Evolutionary conservation across 2,888 invertebrate species (phyloP), one percentile per base, ranked within the genome.

Genomic region (Acleris cristana): DNA sequence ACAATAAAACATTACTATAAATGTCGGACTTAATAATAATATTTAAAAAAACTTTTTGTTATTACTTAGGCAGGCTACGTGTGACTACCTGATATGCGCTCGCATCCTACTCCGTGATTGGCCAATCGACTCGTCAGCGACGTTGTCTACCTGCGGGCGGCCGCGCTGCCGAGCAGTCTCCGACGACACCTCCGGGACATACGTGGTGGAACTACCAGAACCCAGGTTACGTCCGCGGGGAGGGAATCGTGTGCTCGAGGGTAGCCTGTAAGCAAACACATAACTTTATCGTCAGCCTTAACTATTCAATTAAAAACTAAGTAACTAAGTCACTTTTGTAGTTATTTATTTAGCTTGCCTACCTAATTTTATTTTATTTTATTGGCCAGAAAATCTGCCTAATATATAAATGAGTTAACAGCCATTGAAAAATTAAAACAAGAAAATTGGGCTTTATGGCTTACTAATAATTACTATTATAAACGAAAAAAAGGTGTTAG

Each of bases 171-270:
- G 84, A 19, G 87, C 81, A 72, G 90, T 80, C 85, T 94, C 88
- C 72, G 93, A 85, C n/a, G 90, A 84, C 61, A 83, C 83, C 84
- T 87, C 93, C 71, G 89, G 92, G 71, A 79, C 88, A 69, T 81
- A 83, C 65, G 94, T 94, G 51, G 94, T 94, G 23, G 94, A 93
- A 72, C 90, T 91, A 51, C 80, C 71, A 64, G 86, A 76, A 19
- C 82, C 85, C 61, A 92, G 74, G 88, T 84, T 86, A 86, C 95
- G 90, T 74, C 95, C 95, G 68, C 96, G 95, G 54, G 96, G 96
- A 70, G 97, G 97, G 85, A 97, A 97, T 72, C 97, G 95, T n/a
- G 97, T 97, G 79, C 96, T 96, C n/a, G 95, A 94, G 2, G 97
- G 97, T 71, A 97, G 87, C 74, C 97, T 92, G 72, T 79, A 81